Base-by-base conservation (phyloP, 1,140 invertebrate species). In the Colletes latitarsis region DNA sequence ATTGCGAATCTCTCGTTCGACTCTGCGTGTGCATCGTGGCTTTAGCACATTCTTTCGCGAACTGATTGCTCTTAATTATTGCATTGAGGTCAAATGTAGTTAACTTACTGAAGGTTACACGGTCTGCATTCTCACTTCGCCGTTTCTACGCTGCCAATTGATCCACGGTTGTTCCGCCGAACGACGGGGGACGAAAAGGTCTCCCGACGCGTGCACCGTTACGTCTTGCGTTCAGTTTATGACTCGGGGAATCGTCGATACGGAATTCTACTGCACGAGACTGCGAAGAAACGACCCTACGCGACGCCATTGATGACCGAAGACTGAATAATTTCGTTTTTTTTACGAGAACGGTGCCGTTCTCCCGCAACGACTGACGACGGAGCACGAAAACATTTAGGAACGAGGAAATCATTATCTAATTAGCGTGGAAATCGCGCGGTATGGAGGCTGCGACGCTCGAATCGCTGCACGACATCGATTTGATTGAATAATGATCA, bases 21-120 rank as follows among this genome's bases (percentile, higher is more conserved):
- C 41, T 17, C 58, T 30, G 30, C 30, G 30, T 30, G n/a, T n/a
- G 21, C 5, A 19, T 58, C 55, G 53, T 69, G 73, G 64, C 70
- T 81, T 88, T 88, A 67, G 57, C 39, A 69, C 73, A 83, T 83
- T 88, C 76, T 81, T 86, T 77, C 72, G 62, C 76, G 74, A 89
- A 89, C 82, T 88, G 87, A 90, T 90, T 90, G 89, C 71, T 87
- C 89, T 90, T 88, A 90, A 90, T 90, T 89, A 88, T 88, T 88
- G 80, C 82, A 90, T 90, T 90, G 89, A 88, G 89, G 89, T 90
- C 86, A 90, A 90, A 89, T 87, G 70, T 86, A 86, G 82, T 90
- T 89, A 89, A 90, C 74, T 85, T 82, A 74, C 82, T 83, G 85
- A 88, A 88, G 80, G 80, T 88, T 80, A 87, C 49, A 63, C 66